Evolutionary conservation across 2,797 vertebrate species (phyloP).

Genomic region (Hipposideros larvatus): DNA sequence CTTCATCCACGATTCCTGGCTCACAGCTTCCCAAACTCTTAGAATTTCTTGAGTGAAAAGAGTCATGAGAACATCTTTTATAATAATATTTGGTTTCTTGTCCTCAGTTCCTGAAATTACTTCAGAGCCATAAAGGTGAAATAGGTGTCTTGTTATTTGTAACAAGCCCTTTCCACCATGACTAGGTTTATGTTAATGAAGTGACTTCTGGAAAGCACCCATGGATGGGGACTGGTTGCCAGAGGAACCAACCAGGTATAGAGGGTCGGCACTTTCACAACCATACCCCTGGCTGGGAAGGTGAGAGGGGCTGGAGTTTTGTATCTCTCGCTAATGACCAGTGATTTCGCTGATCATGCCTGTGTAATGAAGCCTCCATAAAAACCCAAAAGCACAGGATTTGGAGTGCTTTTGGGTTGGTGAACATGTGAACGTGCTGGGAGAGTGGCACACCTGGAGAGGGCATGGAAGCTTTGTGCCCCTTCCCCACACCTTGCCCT

Average conservation of each 20-base stretch:
- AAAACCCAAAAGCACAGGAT: background rate
- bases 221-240: background rate
- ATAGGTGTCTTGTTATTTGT: background rate
- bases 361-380: background rate
- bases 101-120: background rate
- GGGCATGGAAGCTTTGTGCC: fast-evolving
- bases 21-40: background rate
- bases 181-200: background rate
- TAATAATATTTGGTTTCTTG: background rate
- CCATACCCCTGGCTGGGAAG: background rate
- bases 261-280: background rate
- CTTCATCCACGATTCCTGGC: background rate
- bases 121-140: background rate
- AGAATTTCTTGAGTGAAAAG: background rate
- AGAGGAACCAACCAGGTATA: background rate
- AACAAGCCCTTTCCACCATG: background rate
- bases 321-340: background rate
- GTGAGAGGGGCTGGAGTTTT: background rate
- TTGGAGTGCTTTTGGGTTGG: background rate
- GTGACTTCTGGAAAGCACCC: background rate
- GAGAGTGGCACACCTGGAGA: background rate
- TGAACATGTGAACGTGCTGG: background rate
- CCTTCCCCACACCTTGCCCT: background rate
- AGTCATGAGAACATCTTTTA: background rate
- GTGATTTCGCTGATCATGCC: background rate